Conservation (phyloP, 2,113 vertebrate species). For the Lagopus leucura region DNA sequence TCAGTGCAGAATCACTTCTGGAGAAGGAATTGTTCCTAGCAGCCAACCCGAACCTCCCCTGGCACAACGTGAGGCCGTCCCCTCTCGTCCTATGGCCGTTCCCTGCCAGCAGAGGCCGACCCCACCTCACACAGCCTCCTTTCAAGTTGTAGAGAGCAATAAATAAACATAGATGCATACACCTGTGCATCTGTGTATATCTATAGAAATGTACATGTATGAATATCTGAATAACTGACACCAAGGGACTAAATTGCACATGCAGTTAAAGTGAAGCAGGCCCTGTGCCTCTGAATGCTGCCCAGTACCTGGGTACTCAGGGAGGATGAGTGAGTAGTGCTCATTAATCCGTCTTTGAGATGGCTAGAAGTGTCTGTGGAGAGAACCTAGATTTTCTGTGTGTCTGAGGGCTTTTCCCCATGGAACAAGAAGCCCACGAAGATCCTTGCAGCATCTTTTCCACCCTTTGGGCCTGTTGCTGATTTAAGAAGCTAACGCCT, state of each 20-base stretch:
- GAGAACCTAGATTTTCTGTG: neutral
- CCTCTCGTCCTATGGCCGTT: no score
- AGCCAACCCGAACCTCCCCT: no score
- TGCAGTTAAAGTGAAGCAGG: accelerated
- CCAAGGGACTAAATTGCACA: no score
- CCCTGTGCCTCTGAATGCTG: accelerated
- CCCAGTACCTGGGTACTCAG: neutral
- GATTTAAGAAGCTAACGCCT: neutral
- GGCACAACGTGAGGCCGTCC: no score
- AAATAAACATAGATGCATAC: neutral
- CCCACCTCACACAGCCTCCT: no score
- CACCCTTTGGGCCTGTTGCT: neutral
- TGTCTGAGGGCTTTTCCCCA: neutral
- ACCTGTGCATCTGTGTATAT: no score
- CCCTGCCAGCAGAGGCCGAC: no score
- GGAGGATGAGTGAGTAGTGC: accelerated
- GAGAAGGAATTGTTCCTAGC: no score
- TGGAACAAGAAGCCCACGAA: neutral
- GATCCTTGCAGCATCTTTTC: neutral
- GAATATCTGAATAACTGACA: accelerated
- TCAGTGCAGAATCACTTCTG: no score
- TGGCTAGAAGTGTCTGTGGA: neutral
- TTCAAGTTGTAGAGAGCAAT: no score
- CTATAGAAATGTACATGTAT: neutral
- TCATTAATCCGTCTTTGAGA: neutral